Conservation (phyloP, 1,140 invertebrate species). For the Drosophila sucinea region DNA sequence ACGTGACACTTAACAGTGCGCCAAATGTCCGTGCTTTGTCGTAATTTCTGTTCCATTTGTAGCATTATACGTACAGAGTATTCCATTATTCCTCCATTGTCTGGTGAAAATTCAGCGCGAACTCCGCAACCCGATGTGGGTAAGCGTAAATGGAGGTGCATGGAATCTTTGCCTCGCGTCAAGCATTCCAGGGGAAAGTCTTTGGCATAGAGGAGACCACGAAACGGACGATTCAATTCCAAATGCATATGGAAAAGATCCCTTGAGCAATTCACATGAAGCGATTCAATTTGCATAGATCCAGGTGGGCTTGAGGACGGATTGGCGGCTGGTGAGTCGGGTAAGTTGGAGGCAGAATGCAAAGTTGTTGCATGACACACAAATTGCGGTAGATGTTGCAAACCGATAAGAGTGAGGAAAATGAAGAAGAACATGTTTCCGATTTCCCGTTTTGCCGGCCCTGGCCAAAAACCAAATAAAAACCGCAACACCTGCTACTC, state of each 20-base stretch:
- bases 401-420: slow-evolving; percentile 42
- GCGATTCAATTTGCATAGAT: slow-evolving; percentile 58
- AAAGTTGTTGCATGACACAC: slow-evolving; percentile 67
- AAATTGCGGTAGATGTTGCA: slow-evolving; percentile 68
- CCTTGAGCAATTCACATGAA: slow-evolving; percentile 84
- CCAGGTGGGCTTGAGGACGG: background rate
- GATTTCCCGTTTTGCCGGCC: slow-evolving; percentile 68
- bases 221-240: slow-evolving; percentile 86
- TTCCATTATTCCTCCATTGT: slow-evolving; percentile 84
- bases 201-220: slow-evolving; percentile 88
- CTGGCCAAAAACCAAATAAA: slow-evolving; percentile 27
- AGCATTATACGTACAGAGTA: slow-evolving; percentile 87
- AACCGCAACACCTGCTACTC: slow-evolving; percentile 65
- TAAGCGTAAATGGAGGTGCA: slow-evolving; percentile 84
- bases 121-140: slow-evolving; percentile 89
- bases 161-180: slow-evolving; percentile 83
- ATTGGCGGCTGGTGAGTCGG: slow-evolving; percentile 2
- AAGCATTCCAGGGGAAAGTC: slow-evolving; percentile 88
- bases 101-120: slow-evolving; percentile 81
- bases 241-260: slow-evolving; percentile 85
- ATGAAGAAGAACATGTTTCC: slow-evolving; percentile 76
- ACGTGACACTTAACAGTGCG: slow-evolving; percentile 85
- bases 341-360: slow-evolving; percentile 20
- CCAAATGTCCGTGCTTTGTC: slow-evolving; percentile 88
- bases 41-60: slow-evolving; percentile 88